Percentiles rank a stretch among this genome's conserved stretches.
Conservation (phyloP, 1,140 invertebrate species). For the Bradysia coprophila region DNA sequence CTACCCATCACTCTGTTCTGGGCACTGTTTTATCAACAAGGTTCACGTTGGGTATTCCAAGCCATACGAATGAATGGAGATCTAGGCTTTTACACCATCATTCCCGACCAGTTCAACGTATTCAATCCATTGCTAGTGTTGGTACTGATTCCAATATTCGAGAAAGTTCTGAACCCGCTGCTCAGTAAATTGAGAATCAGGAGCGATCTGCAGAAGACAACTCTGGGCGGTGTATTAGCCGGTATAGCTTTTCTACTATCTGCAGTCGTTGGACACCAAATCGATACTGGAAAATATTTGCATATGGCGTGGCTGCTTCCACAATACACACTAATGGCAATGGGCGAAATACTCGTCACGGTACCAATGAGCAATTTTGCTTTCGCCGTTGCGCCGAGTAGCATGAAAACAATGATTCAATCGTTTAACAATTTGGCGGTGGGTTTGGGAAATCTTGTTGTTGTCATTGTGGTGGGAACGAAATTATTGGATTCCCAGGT, state of each 20-base stretch:
- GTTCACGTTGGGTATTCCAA: conserved; percentile 51
- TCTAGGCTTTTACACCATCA: conserved; percentile 25
- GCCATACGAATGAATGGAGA: conserved; percentile 47
- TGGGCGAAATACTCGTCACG: conserved; percentile 55
- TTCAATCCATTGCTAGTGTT: conserved; percentile 48
- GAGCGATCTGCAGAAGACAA: conserved; percentile 41
- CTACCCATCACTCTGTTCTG: conserved; percentile 51
- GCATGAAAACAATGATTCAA: too few relatives aligned
- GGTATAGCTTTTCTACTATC: conserved; percentile 30
- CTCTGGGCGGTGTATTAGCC: conserved; percentile 40
- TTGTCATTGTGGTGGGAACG: too few relatives aligned
- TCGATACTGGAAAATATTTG: conserved; percentile 23
- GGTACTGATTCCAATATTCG: conserved; percentile 43
- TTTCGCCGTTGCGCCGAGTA: too few relatives aligned
- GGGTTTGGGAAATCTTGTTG: too few relatives aligned
- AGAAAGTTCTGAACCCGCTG: conserved; percentile 32
- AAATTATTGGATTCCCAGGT: too few relatives aligned
- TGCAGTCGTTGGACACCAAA: neutral
- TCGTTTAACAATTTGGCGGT: too few relatives aligned
- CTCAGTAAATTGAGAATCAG: conserved; percentile 20
- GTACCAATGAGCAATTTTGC: too few relatives aligned
- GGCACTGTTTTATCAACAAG: conserved; percentile 42
- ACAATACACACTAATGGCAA: conserved; percentile 64
- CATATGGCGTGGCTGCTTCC: conserved; percentile 64
- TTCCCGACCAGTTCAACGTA: conserved; percentile 44